Evolutionary conservation across 2,113 vertebrate genomes (phyloP).

Genomic region (Megaceryle torquata): DNA sequence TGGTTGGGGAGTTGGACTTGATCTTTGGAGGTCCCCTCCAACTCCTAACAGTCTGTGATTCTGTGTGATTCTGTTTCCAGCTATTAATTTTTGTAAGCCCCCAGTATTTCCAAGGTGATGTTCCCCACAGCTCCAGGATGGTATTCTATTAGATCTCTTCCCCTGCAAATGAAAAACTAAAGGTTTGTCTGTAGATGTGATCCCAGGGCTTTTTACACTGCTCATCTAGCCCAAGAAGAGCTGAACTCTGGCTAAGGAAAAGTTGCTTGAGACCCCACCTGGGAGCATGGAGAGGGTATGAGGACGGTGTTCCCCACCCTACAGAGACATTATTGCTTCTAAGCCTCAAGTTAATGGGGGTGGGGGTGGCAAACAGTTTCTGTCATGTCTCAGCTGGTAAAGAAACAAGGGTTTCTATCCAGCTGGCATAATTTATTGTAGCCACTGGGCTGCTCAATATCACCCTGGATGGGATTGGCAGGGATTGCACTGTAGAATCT

Average conservation of each 20-base stretch:
- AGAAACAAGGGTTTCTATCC: neutral
- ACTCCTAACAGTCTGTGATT: no score
- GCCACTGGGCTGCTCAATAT: constrained; percentile 31
- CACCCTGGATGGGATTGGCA: neutral
- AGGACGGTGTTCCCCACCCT: neutral
- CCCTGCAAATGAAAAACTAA: neutral
- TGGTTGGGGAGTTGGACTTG: neutral
- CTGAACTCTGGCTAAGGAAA: neutral
- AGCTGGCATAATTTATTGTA: constrained; percentile 8
- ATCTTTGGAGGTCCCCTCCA: no score
- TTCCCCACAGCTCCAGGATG: neutral
- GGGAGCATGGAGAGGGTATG: neutral
- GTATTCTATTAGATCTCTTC: neutral
- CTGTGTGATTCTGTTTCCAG: neutral
- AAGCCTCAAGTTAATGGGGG: neutral
- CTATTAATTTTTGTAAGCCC: neutral
- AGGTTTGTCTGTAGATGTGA: neutral
- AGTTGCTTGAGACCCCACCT: neutral
- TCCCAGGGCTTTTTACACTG: neutral
- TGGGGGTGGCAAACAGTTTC: neutral
- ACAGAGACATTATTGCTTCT: neutral
- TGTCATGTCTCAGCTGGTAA: constrained; percentile 22
- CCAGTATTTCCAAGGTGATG: neutral
- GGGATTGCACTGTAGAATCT: neutral
- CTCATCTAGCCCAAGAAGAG: neutral